Evolutionary conservation across 2,797 vertebrate genomes (phyloP), one percentile per base, ranked within the genome.

Genomic region (Eupleurogrammus muticus): DNA sequence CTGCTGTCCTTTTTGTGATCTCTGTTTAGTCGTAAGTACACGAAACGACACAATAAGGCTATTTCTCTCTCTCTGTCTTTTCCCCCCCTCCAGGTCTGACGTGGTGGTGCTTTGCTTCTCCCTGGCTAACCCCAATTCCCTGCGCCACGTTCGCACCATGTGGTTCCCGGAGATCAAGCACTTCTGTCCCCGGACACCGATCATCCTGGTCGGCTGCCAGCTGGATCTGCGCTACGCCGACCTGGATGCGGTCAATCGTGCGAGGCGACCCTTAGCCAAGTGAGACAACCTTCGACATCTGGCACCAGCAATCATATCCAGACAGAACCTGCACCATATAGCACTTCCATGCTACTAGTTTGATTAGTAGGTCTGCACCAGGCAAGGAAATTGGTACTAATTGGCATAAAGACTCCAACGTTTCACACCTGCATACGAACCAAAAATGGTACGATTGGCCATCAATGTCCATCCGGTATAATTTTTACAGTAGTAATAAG

Each of bases 161-260:
- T 97, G 96, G 96, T 96, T 95, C 82, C 95, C 96, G 0, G 96
- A 97, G 87, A 97, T 97, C 92, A 97, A 96, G 87, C 96, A 97
- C 91, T 97, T 97, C 92, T 97, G 96, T 84, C 96, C 96, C 0
- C 95, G 96, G 21, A 96, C 96, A 0, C 96, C 96, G 60, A 96
- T 97, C 69, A 95, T 97, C 89, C 92, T 97, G 73, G 96, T 97
- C 55, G 96, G 96, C 80, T 97, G 96, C 94, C 96, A 97, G 95
- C 93, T 97, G 89, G 96, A 97, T 92, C 94, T 97, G 85, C 95
- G 96, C 87, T 97, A 97, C 1, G 93, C 94, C 63, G 92, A 94
- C 87, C 88, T 95, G 76, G 95, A 96, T 55, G 95, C 95, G 42
- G 95, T 96, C 55, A 96, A 96, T 86, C 93, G 95, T 7, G 95